A percentile compares a stretch with the other conserved stretches of the same genome.
phyloP scores from a whole-genome alignment of 2,888 invertebrate species.

The Diplolepis rosae region DNA sequence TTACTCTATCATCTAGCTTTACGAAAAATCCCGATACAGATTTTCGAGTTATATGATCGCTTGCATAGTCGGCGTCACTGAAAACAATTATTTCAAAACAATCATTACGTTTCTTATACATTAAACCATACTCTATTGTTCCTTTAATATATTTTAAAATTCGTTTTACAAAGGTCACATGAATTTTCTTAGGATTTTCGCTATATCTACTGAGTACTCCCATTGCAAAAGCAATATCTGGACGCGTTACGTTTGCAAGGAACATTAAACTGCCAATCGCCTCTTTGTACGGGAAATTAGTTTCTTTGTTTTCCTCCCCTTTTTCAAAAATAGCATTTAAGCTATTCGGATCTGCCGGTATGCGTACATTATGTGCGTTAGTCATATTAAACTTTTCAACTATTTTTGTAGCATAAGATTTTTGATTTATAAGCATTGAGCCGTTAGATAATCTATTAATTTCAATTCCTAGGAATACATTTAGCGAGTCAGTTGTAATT shows the following conservation, averaged over 20 bases:
- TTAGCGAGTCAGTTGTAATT: conserved; percentile 27
- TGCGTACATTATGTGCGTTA: conserved; percentile 31
- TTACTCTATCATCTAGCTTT: too few relatives aligned
- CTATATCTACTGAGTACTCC: too few relatives aligned
- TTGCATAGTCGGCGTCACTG: too few relatives aligned
- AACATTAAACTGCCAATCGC: conserved; percentile 34
- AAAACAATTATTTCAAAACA: too few relatives aligned
- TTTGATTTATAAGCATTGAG: conserved; percentile 36
- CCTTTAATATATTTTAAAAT: too few relatives aligned
- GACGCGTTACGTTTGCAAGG: conserved; percentile 23
- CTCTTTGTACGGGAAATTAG: conserved; percentile 33
- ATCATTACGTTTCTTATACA: too few relatives aligned
- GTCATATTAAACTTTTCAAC: conserved; percentile 33
- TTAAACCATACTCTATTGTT: too few relatives aligned
- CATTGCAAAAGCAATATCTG: too few relatives aligned
- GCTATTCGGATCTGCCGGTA: conserved; percentile 37
- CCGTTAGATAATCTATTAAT: conserved; percentile 33
- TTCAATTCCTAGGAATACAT: conserved; percentile 37
- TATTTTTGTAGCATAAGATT: conserved; percentile 36
- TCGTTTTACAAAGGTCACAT: too few relatives aligned
- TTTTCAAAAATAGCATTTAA: conserved; percentile 31
- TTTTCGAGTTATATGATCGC: too few relatives aligned
- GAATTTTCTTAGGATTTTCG: too few relatives aligned
- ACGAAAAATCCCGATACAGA: too few relatives aligned
- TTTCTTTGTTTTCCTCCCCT: neutral